These are phyloP conservation scores for Baccha elongata DNA, from an alignment of 2,888 invertebrate species.

Conservation along the genomic window DNA sequence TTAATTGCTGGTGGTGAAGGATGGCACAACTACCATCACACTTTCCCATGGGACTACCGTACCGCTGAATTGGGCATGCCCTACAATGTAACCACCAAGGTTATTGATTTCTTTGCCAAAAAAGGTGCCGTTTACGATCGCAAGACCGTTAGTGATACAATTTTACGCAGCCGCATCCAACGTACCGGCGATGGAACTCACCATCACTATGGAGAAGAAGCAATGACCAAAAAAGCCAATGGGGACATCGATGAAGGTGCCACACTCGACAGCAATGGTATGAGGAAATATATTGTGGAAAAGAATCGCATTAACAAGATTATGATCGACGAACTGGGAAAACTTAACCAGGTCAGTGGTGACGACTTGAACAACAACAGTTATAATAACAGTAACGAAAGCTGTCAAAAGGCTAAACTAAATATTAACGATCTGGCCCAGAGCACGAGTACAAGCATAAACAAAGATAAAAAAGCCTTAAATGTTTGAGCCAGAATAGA, in stretches of 20 bases:
- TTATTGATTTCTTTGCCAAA: slow-evolving; percentile 86
- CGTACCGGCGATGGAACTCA: slow-evolving; percentile 88
- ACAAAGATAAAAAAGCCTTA: slow-evolving; percentile 67
- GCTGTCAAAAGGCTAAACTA: slow-evolving; percentile 47
- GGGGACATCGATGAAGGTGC: slow-evolving; percentile 56
- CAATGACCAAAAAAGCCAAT: slow-evolving; percentile 58
- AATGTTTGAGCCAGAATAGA: slow-evolving; percentile 44
- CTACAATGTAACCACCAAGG: slow-evolving; percentile 85
- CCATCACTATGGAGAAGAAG: slow-evolving; percentile 82
- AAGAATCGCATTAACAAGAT: slow-evolving; percentile 74
- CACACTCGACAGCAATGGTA: slow-evolving; percentile 50
- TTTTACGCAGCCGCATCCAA: slow-evolving; percentile 84
- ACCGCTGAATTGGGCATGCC: slow-evolving; percentile 88
- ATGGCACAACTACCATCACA: slow-evolving; percentile 96
- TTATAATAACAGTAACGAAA: slow-evolving; percentile 54
- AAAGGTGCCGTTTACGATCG: slow-evolving; percentile 83
- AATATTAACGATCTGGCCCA: slow-evolving; percentile 59
- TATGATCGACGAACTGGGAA: slow-evolving; percentile 71
- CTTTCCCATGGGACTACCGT: slow-evolving; percentile 94
- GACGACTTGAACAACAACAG: slow-evolving; percentile 74
- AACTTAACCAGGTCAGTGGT: slow-evolving; percentile 58
- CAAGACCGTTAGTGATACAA: slow-evolving; percentile 78
- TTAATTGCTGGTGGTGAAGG: slow-evolving; percentile 90
- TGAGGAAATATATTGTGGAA: slow-evolving; percentile 75
- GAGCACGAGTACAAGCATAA: slow-evolving; percentile 63